Base-by-base conservation (phyloP, 2,888 invertebrate species). In the Tineola bisselliella region DNA sequence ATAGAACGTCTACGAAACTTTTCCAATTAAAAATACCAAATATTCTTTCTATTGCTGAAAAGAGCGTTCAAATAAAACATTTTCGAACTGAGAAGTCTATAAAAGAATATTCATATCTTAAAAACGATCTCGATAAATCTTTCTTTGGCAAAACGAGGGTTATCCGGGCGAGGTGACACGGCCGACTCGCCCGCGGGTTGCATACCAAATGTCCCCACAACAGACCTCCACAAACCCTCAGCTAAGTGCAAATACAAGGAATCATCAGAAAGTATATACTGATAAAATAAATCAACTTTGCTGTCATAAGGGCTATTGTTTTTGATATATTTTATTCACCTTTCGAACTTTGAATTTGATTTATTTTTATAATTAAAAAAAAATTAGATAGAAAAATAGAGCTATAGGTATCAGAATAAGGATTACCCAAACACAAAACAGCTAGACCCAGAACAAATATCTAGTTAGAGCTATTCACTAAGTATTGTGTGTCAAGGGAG, bases 131-230 rank as follows among this genome's bases (percentile, higher is more conserved):
- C 25, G n/a, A 59, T 66, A 66, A 68, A 68, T 68, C 66, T 68
- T 64, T 71, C 69, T 70, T 66, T 69, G 69, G 63, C 64, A 58
- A 59, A 59, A 62, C 60, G 56, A 63, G 64, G 66, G 66, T 66
- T 68, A 68, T 67, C 62, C 64, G 66, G 64, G 59, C 62, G 65
- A 67, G 69, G 69, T 69, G 69, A 68, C 70, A 64, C 65, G 65
- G 57, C 61, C 65, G 64, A 52, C 60, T 19, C 58, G 63, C 64
- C 67, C 66, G 67, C 65, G 68, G 69, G 67, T 65, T 70, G 73
- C 71, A 73, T 73, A 72, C 69, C 65, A 71, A 60, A 70, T 66
- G 65, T 63, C 61, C 33, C 61, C 33, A 59, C 25, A 59, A 65
- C 62, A 61, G 61, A 63, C 62, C 64, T 65, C 65, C 65, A 65